phyloP scores from a whole-genome alignment of 2,113 vertebrate species.

The Meleagris gallopavo region DNA sequence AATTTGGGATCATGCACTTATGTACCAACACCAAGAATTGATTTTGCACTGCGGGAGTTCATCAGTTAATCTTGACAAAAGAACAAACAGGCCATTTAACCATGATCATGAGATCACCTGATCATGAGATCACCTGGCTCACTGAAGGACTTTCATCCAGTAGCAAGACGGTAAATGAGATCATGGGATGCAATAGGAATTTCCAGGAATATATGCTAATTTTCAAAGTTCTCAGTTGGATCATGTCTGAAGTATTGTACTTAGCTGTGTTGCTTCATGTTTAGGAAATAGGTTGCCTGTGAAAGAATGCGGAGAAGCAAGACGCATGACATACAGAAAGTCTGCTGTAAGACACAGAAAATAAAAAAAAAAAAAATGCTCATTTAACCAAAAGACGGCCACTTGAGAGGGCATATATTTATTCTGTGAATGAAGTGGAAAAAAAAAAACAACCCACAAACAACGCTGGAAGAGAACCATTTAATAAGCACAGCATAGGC shows the following conservation, averaged over 20 bases:
- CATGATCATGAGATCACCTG: not conserved
- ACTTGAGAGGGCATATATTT: not conserved
- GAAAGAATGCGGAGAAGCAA: not conserved
- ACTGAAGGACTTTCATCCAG: not conserved
- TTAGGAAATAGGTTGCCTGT: not conserved
- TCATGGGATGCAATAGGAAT: not conserved
- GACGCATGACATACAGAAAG: not conserved
- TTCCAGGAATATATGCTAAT: not conserved
- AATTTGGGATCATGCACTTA: not conserved
- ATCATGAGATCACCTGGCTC: not conserved
- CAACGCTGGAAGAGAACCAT: not conserved
- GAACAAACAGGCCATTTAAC: not conserved
- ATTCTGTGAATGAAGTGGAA: not conserved
- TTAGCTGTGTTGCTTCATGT: not conserved
- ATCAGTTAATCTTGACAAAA: slow-evolving; percentile 17
- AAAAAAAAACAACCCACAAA: not conserved
- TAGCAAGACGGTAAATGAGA: not conserved
- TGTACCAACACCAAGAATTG: slow-evolving; percentile 3
- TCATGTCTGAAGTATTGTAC: not conserved
- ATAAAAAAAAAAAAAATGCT: not conserved
- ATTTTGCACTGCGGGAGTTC: not conserved
- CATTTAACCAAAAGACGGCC: not conserved
- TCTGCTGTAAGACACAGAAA: not conserved
- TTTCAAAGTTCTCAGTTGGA: not conserved
- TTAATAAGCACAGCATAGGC: not conserved